Evolutionary conservation across 2,797 vertebrate genomes (phyloP).

Genomic region (Triplophysa yarkandensis): DNA sequence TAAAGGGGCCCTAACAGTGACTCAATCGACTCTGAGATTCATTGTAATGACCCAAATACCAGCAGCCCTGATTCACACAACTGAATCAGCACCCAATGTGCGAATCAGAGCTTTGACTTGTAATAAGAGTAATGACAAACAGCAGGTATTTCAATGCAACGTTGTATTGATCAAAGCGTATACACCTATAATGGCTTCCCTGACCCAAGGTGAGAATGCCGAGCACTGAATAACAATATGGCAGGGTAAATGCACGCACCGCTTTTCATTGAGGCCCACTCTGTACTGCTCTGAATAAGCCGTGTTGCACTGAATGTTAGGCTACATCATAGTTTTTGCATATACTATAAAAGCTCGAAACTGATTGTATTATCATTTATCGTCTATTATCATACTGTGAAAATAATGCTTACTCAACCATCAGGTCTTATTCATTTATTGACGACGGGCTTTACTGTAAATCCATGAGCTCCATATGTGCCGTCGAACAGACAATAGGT

Average conservation of each 20-base stretch:
- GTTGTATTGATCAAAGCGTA: slow-evolving; percentile 41
- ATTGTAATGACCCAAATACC: slow-evolving; percentile 49
- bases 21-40: slow-evolving; percentile 43
- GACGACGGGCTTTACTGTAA: not conserved
- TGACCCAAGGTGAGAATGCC: slow-evolving; percentile 3
- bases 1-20: slow-evolving; percentile 44
- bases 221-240: slow-evolving; percentile 2
- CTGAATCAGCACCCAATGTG: slow-evolving; percentile 33
- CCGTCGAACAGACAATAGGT: not conserved
- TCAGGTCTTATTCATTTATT: not conserved
- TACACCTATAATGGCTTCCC: slow-evolving; percentile 7
- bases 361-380: too few species aligned
- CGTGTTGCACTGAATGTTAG: not conserved
- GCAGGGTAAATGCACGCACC: not conserved
- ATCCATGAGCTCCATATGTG: not conserved
- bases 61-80: slow-evolving; percentile 46
- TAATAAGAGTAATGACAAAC: slow-evolving; percentile 26
- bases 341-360: too few species aligned
- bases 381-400: not conserved
- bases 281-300: slow-evolving; percentile 22
- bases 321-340: not conserved
- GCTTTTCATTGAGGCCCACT: slow-evolving; percentile 6
- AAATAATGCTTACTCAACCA: slow-evolving; percentile 2
- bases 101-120: slow-evolving; percentile 43
- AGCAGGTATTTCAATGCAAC: slow-evolving; percentile 33